Base-by-base conservation (phyloP, 2,888 invertebrate species). In the Drosophila longiperda region DNA sequence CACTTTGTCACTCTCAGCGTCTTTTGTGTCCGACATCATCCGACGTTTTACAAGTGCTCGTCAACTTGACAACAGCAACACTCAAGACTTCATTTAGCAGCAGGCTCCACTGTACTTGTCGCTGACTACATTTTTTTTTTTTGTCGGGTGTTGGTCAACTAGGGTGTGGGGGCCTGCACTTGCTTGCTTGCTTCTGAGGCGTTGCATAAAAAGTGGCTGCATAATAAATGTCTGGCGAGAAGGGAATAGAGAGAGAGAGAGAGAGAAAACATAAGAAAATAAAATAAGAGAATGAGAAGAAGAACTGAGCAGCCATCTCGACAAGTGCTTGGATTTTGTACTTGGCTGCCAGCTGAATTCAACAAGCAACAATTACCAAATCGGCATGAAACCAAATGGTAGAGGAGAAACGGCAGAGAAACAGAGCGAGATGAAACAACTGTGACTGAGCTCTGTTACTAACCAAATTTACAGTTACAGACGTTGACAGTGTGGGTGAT, bases 301-400 rank as follows among this genome's bases (percentile, higher is more conserved):
- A 63, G 58, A 66, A 67, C 48, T 17, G 32, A 26, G 64, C 61
- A 42, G 40, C 62, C 60, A 62, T 61, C 60, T 69, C 75, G 75
- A 64, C 67, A 79, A 78, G 75, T 75, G 65, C 71, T 67, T 54
- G 34, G 52, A 59, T 69, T 75, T 60, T 60, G 54, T 58, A 57
- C 54, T 57, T 50, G 59, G 53, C 58, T 79, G 82, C 67, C 77
- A 80, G 69, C 73, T 65, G 87, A 84, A 89, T 84, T 87, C 84
- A 87, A 89, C 82, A 87, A 89, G 89, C 86, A 86, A 87, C 86
- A 86, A 86, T 86, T 86, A 84, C 87, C 73, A 80, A 70, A 50
- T 29, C 52, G 58, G 58, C 62, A 52, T 20, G 34, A 60, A 60
- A 61, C 40, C 38, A 36, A 48, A 53, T 60, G 26, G 2, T 40